Base-by-base conservation (phyloP, 2,888 invertebrate species). In the Scrobipalpa costella region DNA sequence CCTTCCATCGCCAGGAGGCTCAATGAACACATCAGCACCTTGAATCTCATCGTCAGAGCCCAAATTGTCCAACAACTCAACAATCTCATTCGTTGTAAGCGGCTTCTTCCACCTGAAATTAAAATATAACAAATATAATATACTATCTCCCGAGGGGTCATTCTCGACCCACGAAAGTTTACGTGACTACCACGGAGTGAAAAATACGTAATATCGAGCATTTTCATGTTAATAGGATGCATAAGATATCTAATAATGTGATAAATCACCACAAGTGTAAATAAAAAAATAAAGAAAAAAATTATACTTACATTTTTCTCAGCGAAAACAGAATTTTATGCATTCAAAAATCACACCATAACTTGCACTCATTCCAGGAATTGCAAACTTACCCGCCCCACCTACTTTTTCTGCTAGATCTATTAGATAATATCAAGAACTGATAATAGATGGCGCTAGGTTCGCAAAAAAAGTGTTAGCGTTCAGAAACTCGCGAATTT, bases 1-100 rank as follows among this genome's bases (percentile, higher is more conserved):
- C 50, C 58, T 61, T 3, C 63, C 65, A 63, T 63, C 49, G 61
- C 65, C 60, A 21, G 57, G 55, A 34, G 59, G 59, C 3, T 63
- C 40, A 40, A 59, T 59, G 52, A 52, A 63, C 11, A 59, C 21
- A 44, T 59, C 40, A 59, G 40, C 62, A 38, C 52, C 61, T 50
- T 50, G 50, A 50, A 11, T 27, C 61, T 50, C 61, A 55, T 52
- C 62, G 40, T 61, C 34, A 15, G 19, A 38, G 36, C 55, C 21
- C 50, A 52, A 55, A 55, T 38, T 55, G 13, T 62, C 52, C 40
- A 62, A 27, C 21, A 7, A 17, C 7, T 59, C 27, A 8, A 59
- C 11, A 5, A 59, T 59, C 7, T 59, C 44, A 15, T 59, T 59
- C n/a, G 59, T 58, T 19, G 15, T 60, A 44, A 47, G 60, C 60